A percentile compares a stretch with the other conserved stretches of the same genome.
phyloP scores from a whole-genome alignment of 92 coral and sea anemone genomes.

The Epizoanthus illoricatus region DNA sequence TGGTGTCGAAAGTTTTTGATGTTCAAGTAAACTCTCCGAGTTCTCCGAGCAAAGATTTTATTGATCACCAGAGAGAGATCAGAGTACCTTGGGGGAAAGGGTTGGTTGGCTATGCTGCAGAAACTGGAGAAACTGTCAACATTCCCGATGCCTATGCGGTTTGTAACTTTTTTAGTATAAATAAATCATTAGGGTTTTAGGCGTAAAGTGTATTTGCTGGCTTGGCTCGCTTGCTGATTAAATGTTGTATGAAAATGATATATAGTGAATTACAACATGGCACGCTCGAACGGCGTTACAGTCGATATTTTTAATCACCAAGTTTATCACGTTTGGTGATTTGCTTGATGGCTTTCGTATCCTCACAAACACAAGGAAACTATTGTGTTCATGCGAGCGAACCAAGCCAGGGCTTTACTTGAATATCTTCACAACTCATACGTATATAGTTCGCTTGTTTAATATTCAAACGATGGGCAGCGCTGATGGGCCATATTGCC shows the following conservation, averaged over 20 bases:
- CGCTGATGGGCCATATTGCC: slow-evolving; percentile 11
- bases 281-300: slow-evolving; percentile 22
- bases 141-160: slow-evolving; percentile 99
- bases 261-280: slow-evolving; percentile 28
- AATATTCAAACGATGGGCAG: slow-evolving; percentile 26
- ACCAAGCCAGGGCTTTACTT: slow-evolving; percentile 2
- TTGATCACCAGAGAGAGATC: slow-evolving; percentile 86
- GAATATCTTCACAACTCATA: neutral
- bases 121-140: slow-evolving; percentile 98
- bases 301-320: slow-evolving; percentile 32
- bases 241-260: slow-evolving; percentile 48
- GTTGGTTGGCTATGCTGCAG: slow-evolving; percentile 97
- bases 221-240: slow-evolving; percentile 52
- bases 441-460: slow-evolving; percentile 17
- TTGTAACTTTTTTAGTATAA: slow-evolving; percentile 72
- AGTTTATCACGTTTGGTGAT: slow-evolving; percentile 41
- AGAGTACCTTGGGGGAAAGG: slow-evolving; percentile 99
- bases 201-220: slow-evolving; percentile 74
- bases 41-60: slow-evolving; percentile 74
- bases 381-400: neutral
- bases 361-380: slow-evolving; percentile 19
- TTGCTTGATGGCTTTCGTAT: slow-evolving; percentile 23
- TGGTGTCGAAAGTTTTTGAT: slow-evolving; percentile 97
- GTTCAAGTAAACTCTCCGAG: slow-evolving; percentile 86
- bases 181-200: slow-evolving; percentile 80